Percentiles rank a stretch among this genome's conserved stretches.
Conservation (phyloP, 2,113 vertebrate genomes). For the Pelodiscus sinensis region DNA sequence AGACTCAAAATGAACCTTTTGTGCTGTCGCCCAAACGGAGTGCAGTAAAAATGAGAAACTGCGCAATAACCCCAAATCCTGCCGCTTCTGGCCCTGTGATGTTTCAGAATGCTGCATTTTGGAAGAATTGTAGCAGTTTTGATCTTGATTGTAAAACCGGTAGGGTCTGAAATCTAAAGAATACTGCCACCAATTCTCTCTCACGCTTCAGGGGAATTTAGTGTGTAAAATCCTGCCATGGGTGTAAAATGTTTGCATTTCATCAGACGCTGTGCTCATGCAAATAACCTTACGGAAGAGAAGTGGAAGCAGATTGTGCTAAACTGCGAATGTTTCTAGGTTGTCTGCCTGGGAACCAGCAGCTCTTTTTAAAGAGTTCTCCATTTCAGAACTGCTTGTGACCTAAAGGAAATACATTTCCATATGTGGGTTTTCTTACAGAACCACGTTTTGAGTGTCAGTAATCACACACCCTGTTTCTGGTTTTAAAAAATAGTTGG, state of each 20-base stretch:
- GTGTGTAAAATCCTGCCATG: neutral
- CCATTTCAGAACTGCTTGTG: neutral
- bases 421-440: neutral
- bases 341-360: neutral
- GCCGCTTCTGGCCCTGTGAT: neutral
- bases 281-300: constrained; percentile 47
- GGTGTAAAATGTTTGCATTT: constrained; percentile 57
- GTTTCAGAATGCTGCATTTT: neutral
- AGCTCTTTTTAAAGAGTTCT: neutral
- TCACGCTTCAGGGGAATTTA: neutral
- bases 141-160: constrained; percentile 21
- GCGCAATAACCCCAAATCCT: neutral
- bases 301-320: neutral
- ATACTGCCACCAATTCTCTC: neutral
- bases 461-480: neutral
- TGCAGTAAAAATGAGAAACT: neutral
- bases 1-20: neutral
- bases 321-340: neutral
- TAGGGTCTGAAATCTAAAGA: constrained; percentile 31
- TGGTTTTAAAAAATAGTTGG: neutral
- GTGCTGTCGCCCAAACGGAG: neutral
- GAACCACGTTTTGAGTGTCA: neutral
- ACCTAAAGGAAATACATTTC: neutral
- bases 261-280: constrained; percentile 18
- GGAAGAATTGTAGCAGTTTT: neutral